Percentiles rank a stretch among this genome's conserved stretches.
phyloP scores from a whole-genome alignment of 2,888 invertebrate genomes.

The Cactoblastis cactorum region DNA sequence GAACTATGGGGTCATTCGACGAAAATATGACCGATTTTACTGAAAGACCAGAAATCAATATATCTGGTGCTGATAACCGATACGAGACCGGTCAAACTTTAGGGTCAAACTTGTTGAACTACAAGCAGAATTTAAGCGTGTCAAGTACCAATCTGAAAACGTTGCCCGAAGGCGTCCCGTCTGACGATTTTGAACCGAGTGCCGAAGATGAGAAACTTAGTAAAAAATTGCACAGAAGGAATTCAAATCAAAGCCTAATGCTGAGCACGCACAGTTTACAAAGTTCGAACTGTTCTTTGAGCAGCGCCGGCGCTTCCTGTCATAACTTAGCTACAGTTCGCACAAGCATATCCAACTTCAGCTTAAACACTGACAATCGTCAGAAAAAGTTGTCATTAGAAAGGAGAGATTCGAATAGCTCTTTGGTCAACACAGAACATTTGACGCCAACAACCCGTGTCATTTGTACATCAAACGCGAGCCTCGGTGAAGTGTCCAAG shows the following conservation, averaged over 20 bases:
- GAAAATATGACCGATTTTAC: conserved; percentile 63
- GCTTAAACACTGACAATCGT: conserved; percentile 58
- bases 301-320: conserved; percentile 63
- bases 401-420: conserved; percentile 92
- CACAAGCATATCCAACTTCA: conserved; percentile 70
- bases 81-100: conserved; percentile 53
- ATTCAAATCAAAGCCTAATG: conserved; percentile 81
- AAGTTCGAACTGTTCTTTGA: conserved; percentile 75
- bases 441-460: conserved; percentile 60
- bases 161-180: conserved; percentile 84
- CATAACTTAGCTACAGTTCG: conserved; percentile 66
- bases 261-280: conserved; percentile 76
- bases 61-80: conserved; percentile 49
- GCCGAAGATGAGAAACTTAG: conserved; percentile 64
- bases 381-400: conserved; percentile 85
- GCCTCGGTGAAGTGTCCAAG: conserved; percentile 57
- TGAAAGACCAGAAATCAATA: conserved; percentile 60
- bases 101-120: conserved; percentile 79
- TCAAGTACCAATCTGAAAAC: conserved; percentile 86
- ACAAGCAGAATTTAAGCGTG: conserved; percentile 81
- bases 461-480: conserved; percentile 74
- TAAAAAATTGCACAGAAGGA: conserved; percentile 77
- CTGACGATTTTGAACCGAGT: conserved; percentile 80
- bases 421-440: conserved; percentile 82
- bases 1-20: conserved; percentile 73